Evolutionary conservation across 2,113 vertebrate genomes (phyloP), one percentile per base, ranked within the genome.

Genomic region (Hippocampus comes): DNA sequence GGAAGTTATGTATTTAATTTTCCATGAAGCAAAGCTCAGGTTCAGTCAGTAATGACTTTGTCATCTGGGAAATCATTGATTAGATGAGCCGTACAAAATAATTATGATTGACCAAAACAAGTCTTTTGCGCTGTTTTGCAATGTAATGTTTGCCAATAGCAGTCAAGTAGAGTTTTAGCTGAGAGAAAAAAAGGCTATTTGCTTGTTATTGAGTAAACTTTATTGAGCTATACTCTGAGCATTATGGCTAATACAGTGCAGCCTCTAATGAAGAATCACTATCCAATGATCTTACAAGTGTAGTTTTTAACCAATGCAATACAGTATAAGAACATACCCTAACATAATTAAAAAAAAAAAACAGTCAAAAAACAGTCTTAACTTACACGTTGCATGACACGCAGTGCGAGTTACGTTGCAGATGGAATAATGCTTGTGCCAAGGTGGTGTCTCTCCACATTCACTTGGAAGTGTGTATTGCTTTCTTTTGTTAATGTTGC

Each of bases 1-100:
- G 86, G 86, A 91, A 86, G 78, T 83, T 78, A 88, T 88, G 82
- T 85, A 85, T 89, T 88, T 88, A 88, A 89, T 91, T 86, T 89
- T 89, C 86, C 82, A 86, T 74, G 82, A 89, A 79, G 78, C 80
- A 80, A 80, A 72, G 76, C 78, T 82, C 82, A 86, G 82, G 82
- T 85, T 89, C 86, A 76, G 83, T 82, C 83, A 84, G 84, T 88
- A 88, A 88, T 80, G 84, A 74, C 85, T 79, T 86, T 77, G 82
- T 88, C 87, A 82, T 85, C 72, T 84, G 84, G 86, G 82, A 80
- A 84, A 87, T 86, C 84, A 84, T 82, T 77, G 71, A 81, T 67
- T 72, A 69, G 63, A 61, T 42, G 74, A 71, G 78, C 46, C 25
- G 23, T 38, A 34, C 7, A 30, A 38, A 64, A 64, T 38, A 64